Conservation (phyloP, 2,888 invertebrate species). For the Lepidochrysops patricia region DNA sequence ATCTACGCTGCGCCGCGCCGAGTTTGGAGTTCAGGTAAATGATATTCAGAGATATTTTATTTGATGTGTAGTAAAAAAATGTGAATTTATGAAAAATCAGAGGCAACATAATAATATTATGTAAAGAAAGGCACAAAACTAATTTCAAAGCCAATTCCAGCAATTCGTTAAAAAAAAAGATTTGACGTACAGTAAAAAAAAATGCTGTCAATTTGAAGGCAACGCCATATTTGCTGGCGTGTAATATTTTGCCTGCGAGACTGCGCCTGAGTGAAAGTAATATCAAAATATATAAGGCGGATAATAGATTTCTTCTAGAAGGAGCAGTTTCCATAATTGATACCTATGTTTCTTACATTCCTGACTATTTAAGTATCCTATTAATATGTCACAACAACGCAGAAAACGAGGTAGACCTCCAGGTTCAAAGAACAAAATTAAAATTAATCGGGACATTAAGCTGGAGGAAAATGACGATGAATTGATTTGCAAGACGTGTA, state of each 20-base stretch:
- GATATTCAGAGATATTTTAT: too few species aligned
- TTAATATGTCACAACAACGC: slow-evolving; percentile 49
- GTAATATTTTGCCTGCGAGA: background rate
- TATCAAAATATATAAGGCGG: slow-evolving; percentile 51
- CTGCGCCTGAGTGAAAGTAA: slow-evolving; percentile 67
- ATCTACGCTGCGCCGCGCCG: too few species aligned
- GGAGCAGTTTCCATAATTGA: slow-evolving; percentile 30
- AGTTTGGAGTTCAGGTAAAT: too few species aligned
- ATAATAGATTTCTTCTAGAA: slow-evolving; percentile 22
- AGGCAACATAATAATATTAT: too few species aligned
- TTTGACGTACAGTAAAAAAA: background rate
- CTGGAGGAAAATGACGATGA: slow-evolving; percentile 24
- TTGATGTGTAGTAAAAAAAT: too few species aligned
- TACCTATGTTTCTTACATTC: slow-evolving; percentile 15
- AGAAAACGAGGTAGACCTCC: slow-evolving; percentile 40
- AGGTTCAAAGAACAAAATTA: slow-evolving; percentile 37
- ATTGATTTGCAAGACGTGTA: slow-evolving; percentile 15
- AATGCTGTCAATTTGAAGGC: background rate
- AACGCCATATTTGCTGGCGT: slow-evolving; percentile 9
- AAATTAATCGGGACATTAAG: slow-evolving; percentile 13
- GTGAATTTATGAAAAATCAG: too few species aligned
- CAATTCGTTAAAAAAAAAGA: too few species aligned
- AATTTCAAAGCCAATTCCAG: too few species aligned
- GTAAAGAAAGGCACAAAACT: too few species aligned
- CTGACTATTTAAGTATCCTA: slow-evolving; percentile 11